Percentiles rank a stretch among this genome's conserved stretches.
Conservation (phyloP, 1,140 invertebrate genomes). For the Macrocentrus cingulum region DNA sequence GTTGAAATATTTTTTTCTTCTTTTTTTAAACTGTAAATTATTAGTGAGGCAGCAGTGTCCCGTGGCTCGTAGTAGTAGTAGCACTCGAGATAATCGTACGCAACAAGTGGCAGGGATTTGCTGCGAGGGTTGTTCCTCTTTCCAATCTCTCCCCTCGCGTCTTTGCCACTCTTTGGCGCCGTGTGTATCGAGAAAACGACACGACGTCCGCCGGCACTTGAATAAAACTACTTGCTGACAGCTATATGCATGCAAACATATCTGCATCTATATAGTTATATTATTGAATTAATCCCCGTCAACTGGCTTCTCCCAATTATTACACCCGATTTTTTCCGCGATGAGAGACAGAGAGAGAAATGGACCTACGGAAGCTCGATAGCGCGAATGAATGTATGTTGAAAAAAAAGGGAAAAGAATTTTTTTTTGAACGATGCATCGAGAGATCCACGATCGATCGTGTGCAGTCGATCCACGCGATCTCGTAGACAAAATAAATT, state of each 20-base stretch:
- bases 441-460: conserved; percentile 29
- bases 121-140: background rate
- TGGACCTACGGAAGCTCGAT: conserved; percentile 19
- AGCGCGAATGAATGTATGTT: conserved; percentile 1
- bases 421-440: conserved; percentile 26
- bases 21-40: background rate
- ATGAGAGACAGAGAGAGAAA: too few relatives aligned
- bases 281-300: too few relatives aligned
- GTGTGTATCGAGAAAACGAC: background rate
- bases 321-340: background rate
- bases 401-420: background rate
- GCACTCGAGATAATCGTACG: conserved; percentile 22
- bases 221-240: too few relatives aligned
- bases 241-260: too few relatives aligned
- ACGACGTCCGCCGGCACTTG: too few relatives aligned
- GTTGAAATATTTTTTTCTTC: background rate
- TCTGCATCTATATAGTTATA: too few relatives aligned
- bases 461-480: conserved; percentile 17
- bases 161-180: background rate
- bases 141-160: background rate
- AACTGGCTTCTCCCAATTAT: background rate
- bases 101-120: conserved; percentile 21
- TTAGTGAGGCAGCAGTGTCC: background rate
- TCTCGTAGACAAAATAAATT: conserved; percentile 12
- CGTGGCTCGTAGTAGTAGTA: background rate